A percentile compares a stretch with the other conserved stretches of the same genome.
Evolutionary conservation across 2,797 vertebrate genomes (phyloP).

Genomic region (Oophaga sylvatica): DNA sequence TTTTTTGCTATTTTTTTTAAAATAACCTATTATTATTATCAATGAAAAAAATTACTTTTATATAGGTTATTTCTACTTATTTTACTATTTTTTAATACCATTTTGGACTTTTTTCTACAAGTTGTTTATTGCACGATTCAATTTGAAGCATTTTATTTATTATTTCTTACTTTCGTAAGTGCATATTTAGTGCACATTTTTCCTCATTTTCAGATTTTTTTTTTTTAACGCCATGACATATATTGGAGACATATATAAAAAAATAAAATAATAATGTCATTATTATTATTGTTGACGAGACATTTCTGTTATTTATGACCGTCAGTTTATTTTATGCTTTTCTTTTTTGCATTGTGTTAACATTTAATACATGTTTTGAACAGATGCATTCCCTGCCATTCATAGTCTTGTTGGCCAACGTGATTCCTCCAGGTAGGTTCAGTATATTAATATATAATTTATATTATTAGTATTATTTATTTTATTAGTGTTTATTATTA

Average conservation of each 20-base stretch:
- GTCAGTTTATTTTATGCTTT: neutral
- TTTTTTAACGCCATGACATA: neutral
- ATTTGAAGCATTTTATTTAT: too few species aligned
- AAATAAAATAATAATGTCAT: neutral
- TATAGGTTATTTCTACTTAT: too few species aligned
- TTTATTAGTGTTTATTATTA: too few species aligned
- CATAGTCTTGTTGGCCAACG: neutral
- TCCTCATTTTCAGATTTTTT: too few species aligned
- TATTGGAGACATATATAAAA: neutral
- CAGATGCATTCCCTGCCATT: constrained; percentile 44
- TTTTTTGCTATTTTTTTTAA: too few species aligned
- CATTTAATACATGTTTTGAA: constrained; percentile 7
- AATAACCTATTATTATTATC: too few species aligned
- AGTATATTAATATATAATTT: too few species aligned
- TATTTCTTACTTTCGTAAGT: neutral
- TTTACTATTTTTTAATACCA: neutral
- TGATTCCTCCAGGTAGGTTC: constrained; percentile 36
- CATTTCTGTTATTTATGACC: neutral
- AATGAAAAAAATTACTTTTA: too few species aligned
- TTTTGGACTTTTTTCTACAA: neutral
- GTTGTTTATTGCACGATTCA: neutral
- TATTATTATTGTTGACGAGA: too few species aligned
- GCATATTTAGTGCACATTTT: too few species aligned
- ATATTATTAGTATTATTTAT: too few species aligned
- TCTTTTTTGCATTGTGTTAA: neutral